Evolutionary conservation across 2,888 invertebrate genomes (phyloP).

Genomic region (Hirtodrosophila histrioides): DNA sequence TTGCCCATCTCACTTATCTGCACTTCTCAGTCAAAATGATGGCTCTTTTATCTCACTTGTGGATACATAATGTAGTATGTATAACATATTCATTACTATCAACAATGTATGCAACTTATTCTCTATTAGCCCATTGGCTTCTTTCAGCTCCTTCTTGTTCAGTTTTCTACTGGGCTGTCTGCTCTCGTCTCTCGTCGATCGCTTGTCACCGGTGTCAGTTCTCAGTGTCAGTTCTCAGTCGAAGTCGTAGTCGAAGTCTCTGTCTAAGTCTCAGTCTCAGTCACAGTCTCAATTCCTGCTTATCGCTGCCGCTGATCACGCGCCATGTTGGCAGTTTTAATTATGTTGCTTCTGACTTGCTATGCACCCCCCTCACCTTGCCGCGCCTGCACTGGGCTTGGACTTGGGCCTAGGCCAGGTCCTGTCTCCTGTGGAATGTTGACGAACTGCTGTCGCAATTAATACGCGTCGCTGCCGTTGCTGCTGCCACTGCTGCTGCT

Average conservation of each 20-base stretch:
- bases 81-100: conserved; percentile 56
- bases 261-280: neutral
- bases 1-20: neutral
- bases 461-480: conserved; percentile 69
- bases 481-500: conserved; percentile 25
- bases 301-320: conserved; percentile 75
- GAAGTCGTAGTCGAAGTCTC: neutral
- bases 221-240: conserved; percentile 13
- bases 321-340: conserved; percentile 78
- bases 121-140: conserved; percentile 21
- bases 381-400: neutral
- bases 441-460: conserved; percentile 78
- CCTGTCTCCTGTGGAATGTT: conserved; percentile 61
- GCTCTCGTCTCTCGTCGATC: conserved; percentile 31
- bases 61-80: conserved; percentile 28
- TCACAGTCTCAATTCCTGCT: conserved; percentile 41
- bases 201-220: conserved; percentile 39
- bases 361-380: neutral
- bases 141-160: neutral
- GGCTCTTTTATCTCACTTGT: conserved; percentile 53
- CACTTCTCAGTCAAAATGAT: conserved; percentile 26
- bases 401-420: conserved; percentile 8
- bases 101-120: conserved; percentile 40
- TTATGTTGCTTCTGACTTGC: conserved; percentile 60
- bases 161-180: neutral